Evolutionary conservation across 2,888 invertebrate genomes (phyloP), one percentile per base, ranked within the genome.

Genomic region (Caenorhabditis drosophilae): DNA sequence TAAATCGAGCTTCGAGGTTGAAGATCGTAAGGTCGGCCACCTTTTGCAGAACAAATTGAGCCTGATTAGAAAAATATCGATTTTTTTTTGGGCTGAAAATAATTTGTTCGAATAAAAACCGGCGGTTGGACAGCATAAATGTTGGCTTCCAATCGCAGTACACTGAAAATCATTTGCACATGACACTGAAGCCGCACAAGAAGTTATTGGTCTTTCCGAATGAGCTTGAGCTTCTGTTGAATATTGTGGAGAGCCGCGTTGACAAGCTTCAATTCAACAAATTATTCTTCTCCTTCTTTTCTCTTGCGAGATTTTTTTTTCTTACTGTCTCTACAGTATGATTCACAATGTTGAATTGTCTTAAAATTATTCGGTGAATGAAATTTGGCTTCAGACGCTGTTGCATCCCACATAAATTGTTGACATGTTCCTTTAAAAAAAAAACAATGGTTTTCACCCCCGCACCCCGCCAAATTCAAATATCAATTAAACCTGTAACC

Each of bases 321-420:
- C 68, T 61, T 2, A 74, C 76, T 70, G 31, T 77, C 75, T 56
- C 75, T 56, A 52, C 77, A 77, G 50, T 73, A 77, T 0, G 70
- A 67, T 38, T 74, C 74, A 53, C 77, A 77, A 38, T 77, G 77
- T 26, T 69, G 74, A 20, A 74, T 72, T 0, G 75, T 75, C 38
- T 73, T 67, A 47, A 77, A 77, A 49, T 77, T 77, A 51, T 77
- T 77, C 18, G 76, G 70, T 4, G 73, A 72, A 42, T 77, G 76
- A 41, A 61, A 70, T 25, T 64, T 70, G n/a, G 75, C 73, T 11
- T 68, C 74, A 11, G 52, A 45, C 1, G 76, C 76, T 20, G 66
- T 52, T 2, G 76, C 59, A 51, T 77, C 76, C 76, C 76, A 77
- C 72, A 77, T 72, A 55, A 77, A 77, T 46, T 77, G 76, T 47